These are phyloP conservation scores for Hirudinaria manillensis DNA, from an alignment of 2,888 invertebrate species.

Conservation along the genomic window DNA sequence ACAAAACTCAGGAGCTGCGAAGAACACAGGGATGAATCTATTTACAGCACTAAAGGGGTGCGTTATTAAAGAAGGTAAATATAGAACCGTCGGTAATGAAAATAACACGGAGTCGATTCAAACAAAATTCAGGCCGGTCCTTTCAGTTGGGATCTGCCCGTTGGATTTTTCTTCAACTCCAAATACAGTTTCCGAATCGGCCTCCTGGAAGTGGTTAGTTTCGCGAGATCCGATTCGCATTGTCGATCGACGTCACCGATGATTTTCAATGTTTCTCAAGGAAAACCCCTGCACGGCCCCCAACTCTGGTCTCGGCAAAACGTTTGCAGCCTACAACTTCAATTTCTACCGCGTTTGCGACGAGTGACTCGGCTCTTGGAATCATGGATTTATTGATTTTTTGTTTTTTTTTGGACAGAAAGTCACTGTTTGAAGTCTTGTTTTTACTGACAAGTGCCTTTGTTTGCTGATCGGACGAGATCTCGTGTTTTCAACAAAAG, in stretches of 20 bases:
- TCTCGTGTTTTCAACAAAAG: background rate
- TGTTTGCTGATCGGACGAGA: background rate
- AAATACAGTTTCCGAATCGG: constrained; percentile 38
- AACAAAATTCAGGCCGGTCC: constrained; percentile 9
- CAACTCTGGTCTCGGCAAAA: constrained; percentile 20
- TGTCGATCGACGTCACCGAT: background rate
- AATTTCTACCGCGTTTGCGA: constrained; percentile 36
- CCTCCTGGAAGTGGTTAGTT: constrained; percentile 8
- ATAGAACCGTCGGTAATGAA: background rate
- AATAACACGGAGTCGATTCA: background rate
- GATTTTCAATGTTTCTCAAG: background rate
- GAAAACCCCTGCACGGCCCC: constrained; percentile 27
- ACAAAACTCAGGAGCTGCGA: constrained; percentile 11
- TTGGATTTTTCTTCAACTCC: constrained; percentile 37
- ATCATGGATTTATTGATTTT: background rate
- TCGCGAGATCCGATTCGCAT: background rate
- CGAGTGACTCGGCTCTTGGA: background rate
- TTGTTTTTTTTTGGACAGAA: background rate
- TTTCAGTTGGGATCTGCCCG: constrained; percentile 37
- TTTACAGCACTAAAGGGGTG: constrained; percentile 21
- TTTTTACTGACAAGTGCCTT: background rate
- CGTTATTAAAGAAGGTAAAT: background rate
- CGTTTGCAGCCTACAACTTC: constrained; percentile 28
- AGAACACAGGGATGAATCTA: constrained; percentile 1
- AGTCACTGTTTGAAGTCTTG: background rate